Base-by-base conservation (phyloP, 2,888 invertebrate species). In the Coelogynopora nodosa region DNA sequence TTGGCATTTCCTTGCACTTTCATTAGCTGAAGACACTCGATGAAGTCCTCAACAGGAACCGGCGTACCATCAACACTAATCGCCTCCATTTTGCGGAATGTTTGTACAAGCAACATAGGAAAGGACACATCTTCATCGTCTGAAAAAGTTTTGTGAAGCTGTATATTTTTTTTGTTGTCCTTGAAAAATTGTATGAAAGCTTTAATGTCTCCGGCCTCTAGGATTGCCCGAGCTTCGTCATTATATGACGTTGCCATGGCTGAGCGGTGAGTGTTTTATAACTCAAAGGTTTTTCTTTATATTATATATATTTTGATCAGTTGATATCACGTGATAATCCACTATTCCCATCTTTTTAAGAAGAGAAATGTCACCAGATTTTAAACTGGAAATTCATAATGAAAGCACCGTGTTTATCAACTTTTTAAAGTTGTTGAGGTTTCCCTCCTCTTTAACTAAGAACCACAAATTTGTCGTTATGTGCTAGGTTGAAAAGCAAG, bases 1-100 rank as follows among this genome's bases (percentile, higher is more conserved):
- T 97, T 95, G 0, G 97, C 96, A 26, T 74, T 74, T 0, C 96
- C 96, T 88, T 67, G 29, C n/a, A 31, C 30, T n/a, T 26, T 5
- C 80, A 87, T 28, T 13, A 67, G 31, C n/a, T 30, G 28, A n/a
- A 87, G 67, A 74, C 87, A 87, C 29, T 87, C 67, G 86, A 67
- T 67, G 67, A 87, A 87, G 23, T 87, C 87, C 0, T 87, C 86
- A 10, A 86, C 80, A 28, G 67, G 18, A 10, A 87, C 23, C 13
- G 28, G n/a, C 67, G 49, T 13, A 26, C n/a, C 18, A 13, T 86
- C 87, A 0, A 87, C 0, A 0, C 23, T 0, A 0, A 67, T 30
- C 28, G 87, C 86, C 31, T 87, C 87, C 0, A 86, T 30, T 31
- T 86, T 86, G 26, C 85, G 67, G 74, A 67, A 87, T 13, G 67